Base-by-base conservation (phyloP, 2,888 invertebrate genomes). In the Drosophila mimica region DNA sequence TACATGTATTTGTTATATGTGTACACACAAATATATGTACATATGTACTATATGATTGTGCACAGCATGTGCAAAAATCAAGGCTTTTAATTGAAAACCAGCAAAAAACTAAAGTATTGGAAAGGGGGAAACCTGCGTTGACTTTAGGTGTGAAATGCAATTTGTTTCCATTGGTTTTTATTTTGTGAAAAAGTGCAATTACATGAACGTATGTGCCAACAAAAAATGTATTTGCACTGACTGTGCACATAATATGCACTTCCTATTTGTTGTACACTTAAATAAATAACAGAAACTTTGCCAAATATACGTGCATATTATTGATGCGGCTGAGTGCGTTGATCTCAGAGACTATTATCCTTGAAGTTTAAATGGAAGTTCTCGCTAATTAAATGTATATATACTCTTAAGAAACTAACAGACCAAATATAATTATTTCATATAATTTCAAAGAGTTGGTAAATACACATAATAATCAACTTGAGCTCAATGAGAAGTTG, bases 11-110 rank as follows among this genome's bases (percentile, higher is more conserved):
- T n/a, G n/a, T n/a, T n/a, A n/a, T 43, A 56, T 40, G 52, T 53
- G 57, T 36, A 25, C 7, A 58, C 49, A 36, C n/a, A 43, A 20
- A 48, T 60, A 48, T n/a, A 40, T 49, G n/a, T 20, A 48, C 57
- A 48, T 25, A 40, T 49, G n/a, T 51, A 9, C 34, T 58, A 30
- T 64, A 30, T 33, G 25, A 20, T 17, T 36, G 51, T 54, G 38
- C 84, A 74, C 85, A 85, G 76, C 78, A 74, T 77, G 79, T 77
- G 73, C 61, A 81, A 86, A 86, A 89, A 90, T 87, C 90, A 90
- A 87, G 86, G 86, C 70, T 82, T 88, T 87, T 87, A 85, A 87
- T 87, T 90, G 87, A 90, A 88, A 87, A 78, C 88, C 81, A 90
- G 71, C 79, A 86, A 83, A 90, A 90, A 70, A 77, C 72, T 63